A percentile compares a stretch with the other conserved stretches of the same genome.
phyloP scores from a whole-genome alignment of 1,140 invertebrate species.

The Pemphigus obesinymphae region DNA sequence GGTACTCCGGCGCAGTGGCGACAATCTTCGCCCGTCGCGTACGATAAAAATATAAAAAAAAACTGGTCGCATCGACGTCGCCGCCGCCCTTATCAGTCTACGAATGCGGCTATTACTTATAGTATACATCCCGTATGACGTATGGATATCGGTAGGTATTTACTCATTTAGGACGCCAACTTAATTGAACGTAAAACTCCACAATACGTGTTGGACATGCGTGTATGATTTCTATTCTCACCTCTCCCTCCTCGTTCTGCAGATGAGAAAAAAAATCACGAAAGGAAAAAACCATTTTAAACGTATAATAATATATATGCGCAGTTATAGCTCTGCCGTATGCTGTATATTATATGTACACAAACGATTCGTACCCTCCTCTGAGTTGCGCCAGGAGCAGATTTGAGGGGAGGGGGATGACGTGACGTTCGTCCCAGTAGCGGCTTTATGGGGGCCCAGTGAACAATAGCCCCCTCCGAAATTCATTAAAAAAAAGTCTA shows the following conservation, averaged over 20 bases:
- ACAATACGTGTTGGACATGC: background rate
- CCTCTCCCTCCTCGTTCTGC: background rate
- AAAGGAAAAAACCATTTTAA: background rate
- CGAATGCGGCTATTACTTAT: conserved; percentile 9
- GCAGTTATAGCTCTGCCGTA: no score
- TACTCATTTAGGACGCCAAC: no score
- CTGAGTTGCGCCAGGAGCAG: no score
- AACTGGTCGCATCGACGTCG: conserved; percentile 3
- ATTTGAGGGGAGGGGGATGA: no score
- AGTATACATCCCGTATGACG: background rate
- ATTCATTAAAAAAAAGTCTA: no score
- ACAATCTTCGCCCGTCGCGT: background rate
- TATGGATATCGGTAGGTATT: background rate
- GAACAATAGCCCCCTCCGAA: no score
- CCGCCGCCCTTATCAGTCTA: conserved; percentile 14
- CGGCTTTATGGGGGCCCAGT: no score
- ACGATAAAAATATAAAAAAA: background rate
- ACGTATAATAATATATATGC: no score
- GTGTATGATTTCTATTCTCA: background rate
- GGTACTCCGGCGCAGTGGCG: background rate
- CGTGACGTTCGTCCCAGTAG: no score
- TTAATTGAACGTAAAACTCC: background rate
- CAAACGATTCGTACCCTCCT: no score
- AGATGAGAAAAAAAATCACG: no score
- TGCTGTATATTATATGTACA: no score